Evolutionary conservation across 2,888 invertebrate genomes (phyloP).

Genomic region (Lochmaea crataegi): DNA sequence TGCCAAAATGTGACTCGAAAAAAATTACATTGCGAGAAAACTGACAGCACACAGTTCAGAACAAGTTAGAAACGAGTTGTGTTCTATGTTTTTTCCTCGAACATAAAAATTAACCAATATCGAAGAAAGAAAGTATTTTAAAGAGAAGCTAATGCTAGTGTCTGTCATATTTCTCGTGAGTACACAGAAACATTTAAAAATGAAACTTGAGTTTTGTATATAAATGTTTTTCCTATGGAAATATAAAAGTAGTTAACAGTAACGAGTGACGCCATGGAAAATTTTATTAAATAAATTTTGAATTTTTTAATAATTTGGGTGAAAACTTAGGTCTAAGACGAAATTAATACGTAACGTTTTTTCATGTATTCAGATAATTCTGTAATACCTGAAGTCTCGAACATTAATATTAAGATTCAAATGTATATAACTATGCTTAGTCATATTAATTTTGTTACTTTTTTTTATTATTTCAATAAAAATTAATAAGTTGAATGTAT

Average conservation of each 20-base stretch:
- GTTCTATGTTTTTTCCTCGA: neutral
- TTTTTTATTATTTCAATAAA: slow-evolving; percentile 1
- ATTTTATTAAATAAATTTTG: no score
- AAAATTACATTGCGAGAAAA: neutral
- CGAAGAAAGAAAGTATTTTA: neutral
- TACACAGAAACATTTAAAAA: neutral
- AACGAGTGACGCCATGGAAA: no score
- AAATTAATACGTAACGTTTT: no score
- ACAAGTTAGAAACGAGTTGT: neutral
- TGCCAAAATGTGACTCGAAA: neutral
- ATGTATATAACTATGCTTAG: neutral
- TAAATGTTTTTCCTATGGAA: slow-evolving; percentile 23
- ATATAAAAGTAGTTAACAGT: slow-evolving; percentile 6
- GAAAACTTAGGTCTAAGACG: no score
- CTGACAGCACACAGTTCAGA: neutral
- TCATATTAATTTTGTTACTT: slow-evolving; percentile 8
- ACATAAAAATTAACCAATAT: neutral
- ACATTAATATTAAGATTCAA: neutral
- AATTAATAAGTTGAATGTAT: neutral
- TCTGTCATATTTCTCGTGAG: neutral
- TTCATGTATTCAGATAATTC: no score
- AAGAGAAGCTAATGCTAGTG: no score
- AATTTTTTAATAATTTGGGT: no score
- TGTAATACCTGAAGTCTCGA: neutral
- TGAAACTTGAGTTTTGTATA: neutral